phyloP scores from a whole-genome alignment of 2,113 vertebrate genomes.

The Muntiacus muntjak region DNA sequence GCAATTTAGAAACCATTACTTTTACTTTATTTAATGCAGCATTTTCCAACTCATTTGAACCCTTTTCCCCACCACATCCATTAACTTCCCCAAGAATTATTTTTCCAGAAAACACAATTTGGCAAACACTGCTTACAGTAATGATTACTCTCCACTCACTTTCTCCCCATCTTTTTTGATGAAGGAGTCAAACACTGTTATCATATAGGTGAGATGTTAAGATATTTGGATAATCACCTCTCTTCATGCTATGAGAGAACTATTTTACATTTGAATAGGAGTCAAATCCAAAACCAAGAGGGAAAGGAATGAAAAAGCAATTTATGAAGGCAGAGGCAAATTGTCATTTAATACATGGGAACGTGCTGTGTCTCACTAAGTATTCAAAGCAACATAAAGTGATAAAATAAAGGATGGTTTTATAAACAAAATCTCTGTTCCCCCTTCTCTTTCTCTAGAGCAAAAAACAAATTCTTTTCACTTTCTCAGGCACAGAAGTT shows the following conservation, averaged over 20 bases:
- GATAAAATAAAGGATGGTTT: neutral
- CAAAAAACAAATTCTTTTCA: neutral
- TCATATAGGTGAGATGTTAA: neutral
- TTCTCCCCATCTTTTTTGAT: neutral
- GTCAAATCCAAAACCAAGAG: neutral
- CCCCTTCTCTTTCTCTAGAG: neutral
- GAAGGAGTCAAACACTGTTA: neutral
- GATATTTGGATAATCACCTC: neutral
- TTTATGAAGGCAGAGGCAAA: neutral
- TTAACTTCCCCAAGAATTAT: neutral
- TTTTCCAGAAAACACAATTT: neutral
- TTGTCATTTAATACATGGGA: neutral
- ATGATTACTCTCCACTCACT: neutral
- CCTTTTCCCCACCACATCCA: neutral
- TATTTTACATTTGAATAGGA: constrained; percentile 25
- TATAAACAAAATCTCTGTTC: neutral
- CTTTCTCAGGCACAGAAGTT: neutral
- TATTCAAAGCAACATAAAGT: neutral
- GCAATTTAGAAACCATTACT: neutral
- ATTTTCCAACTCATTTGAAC: neutral
- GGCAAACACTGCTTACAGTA: neutral
- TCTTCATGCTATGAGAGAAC: neutral
- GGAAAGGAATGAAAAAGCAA: neutral
- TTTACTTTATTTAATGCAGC: neutral
- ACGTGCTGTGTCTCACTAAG: neutral